Conservation (phyloP, 2,888 invertebrate genomes). For the Caradrina kadenii region DNA sequence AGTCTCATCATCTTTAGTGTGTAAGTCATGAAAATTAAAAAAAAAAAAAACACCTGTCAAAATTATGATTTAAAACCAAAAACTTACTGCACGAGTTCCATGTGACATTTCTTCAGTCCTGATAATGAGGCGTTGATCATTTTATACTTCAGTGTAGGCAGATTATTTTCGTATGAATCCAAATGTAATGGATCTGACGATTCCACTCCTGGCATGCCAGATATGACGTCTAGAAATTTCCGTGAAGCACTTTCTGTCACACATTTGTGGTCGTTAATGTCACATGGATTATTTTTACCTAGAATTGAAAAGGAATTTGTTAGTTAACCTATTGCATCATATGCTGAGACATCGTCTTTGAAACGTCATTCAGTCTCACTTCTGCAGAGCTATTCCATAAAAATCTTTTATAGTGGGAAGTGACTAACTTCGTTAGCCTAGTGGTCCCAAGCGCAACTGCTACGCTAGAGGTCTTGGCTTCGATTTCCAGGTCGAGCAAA, state of each 20-base stretch:
- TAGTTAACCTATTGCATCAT: too few relatives aligned
- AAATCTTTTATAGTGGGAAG: too few relatives aligned
- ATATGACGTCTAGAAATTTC: not conserved
- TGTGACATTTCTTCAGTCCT: conserved; percentile 25
- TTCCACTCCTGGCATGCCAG: conserved; percentile 19
- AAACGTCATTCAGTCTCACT: too few relatives aligned
- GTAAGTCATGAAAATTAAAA: too few relatives aligned
- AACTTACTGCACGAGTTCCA: conserved; percentile 35
- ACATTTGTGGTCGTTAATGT: conserved; percentile 19
- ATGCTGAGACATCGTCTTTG: too few relatives aligned
- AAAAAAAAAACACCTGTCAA: not conserved
- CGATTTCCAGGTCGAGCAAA: too few relatives aligned
- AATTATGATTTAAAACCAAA: not conserved
- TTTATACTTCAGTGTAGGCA: conserved; percentile 6
- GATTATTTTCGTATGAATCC: conserved; percentile 4
- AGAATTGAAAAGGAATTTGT: not conserved
- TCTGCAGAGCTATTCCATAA: too few relatives aligned
- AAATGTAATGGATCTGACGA: conserved; percentile 28
- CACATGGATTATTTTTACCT: conserved; percentile 19
- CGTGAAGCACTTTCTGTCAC: conserved; percentile 1
- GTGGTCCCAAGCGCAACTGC: too few relatives aligned
- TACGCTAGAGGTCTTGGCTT: too few relatives aligned
- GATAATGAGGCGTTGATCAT: conserved; percentile 11
- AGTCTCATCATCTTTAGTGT: too few relatives aligned
- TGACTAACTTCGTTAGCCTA: too few relatives aligned